Percentiles rank a stretch among this genome's conserved stretches.
These are phyloP conservation scores for Mantis religiosa DNA, from an alignment of 2,888 invertebrate species.

Conservation along the genomic window DNA sequence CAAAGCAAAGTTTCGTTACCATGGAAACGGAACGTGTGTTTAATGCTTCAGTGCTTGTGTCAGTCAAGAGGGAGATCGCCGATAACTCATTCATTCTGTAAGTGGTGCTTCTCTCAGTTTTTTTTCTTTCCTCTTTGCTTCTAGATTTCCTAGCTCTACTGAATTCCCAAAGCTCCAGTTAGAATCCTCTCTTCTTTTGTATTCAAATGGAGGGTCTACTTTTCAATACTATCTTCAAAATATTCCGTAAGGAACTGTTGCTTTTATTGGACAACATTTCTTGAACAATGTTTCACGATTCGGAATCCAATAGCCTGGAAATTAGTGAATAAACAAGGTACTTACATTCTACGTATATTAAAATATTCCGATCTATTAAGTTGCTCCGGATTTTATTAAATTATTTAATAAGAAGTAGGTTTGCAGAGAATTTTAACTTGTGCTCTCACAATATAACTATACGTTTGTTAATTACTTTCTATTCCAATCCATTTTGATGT, in stretches of 20 bases:
- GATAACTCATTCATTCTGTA: neutral
- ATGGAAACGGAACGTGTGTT: neutral
- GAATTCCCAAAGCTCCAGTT: neutral
- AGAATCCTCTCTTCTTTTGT: neutral
- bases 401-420: no score
- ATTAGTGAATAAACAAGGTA: no score
- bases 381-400: no score
- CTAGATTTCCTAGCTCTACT: neutral
- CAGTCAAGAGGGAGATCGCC: neutral
- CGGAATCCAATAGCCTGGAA: no score
- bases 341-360: no score
- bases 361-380: no score
- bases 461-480: no score
- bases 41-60: neutral
- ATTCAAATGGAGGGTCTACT: neutral
- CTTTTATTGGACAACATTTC: neutral
- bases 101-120: neutral
- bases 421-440: no score
- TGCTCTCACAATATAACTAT: no score
- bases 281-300: no score
- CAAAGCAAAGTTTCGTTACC: neutral
- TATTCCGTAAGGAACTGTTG: neutral
- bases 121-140: neutral
- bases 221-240: neutral
- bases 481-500: no score